Base-by-base conservation (phyloP, 2,113 vertebrate species). In the Irena cyanogastra region DNA sequence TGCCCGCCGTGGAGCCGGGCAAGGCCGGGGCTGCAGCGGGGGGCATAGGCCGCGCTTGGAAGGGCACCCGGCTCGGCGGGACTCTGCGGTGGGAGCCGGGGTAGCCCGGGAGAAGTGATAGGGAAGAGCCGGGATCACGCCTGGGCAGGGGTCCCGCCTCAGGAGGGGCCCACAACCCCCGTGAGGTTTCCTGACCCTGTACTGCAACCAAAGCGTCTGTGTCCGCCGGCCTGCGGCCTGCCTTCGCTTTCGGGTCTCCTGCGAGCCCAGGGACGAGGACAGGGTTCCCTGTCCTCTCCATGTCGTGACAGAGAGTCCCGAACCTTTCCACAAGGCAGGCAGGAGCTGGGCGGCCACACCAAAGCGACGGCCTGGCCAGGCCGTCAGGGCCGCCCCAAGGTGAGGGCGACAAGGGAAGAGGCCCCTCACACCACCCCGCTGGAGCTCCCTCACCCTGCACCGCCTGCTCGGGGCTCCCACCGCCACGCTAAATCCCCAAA, bases 161-260 rank as follows among this genome's bases (percentile, higher is more conserved):
- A 10, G 41, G 57, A 59, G 63, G 39, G 57, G 19, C 39, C 49
- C 12, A 2, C 47, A 54, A 10, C 2, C 10, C 20, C 23, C 5
- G 3, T 24, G 11, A 9, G 30, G 26, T 37, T 52, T 66, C 57
- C 39, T 14, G 27, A 47, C 33, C 56, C 56, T 16, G 28, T 33
- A 19, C 19, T 4, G 12, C 45, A 47, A 22, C 33, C 35, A 6
- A 74, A 33, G 33, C 3, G 2, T 3, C 24, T 5, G 0, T 5
- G 45, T 4, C n/a, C 7, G 3, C n/a, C 20, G 5, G 52, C 11
- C 57, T 39, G 16, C 3, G 47, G 56, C 47, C 23, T 31, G 9
- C 37, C n/a, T 20, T 24, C 2, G 3, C 2, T 2, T 35, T 37
- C 2, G 16, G 14, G 3, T 44, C 19, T 57, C 17, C 39, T 20